A percentile compares a stretch with the other conserved stretches of the same genome.
Conservation (phyloP, 2,888 invertebrate genomes). For the Thereva unica region DNA sequence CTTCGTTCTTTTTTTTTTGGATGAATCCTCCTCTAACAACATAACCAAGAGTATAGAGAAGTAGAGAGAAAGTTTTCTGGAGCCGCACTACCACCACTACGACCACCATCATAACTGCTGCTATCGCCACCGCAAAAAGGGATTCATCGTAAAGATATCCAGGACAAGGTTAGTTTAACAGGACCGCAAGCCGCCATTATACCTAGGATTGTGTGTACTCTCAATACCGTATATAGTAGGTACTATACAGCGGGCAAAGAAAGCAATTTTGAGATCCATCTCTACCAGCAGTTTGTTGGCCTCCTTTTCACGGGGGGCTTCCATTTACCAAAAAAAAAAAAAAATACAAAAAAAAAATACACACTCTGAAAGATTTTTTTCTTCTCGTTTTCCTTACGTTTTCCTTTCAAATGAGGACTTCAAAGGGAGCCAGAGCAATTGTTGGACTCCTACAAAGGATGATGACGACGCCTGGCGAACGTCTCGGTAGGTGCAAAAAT, state of each 20-base stretch:
- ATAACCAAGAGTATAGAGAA: not conserved
- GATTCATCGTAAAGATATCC: no score
- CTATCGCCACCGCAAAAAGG: no score
- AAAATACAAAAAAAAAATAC: not conserved
- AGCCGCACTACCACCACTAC: no score
- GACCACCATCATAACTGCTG: no score
- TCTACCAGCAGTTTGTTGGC: no score
- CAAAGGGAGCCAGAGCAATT: conserved; percentile 6
- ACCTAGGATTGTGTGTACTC: no score
- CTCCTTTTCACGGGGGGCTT: not conserved
- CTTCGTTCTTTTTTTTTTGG: not conserved
- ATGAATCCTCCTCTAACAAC: not conserved
- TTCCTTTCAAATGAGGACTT: conserved; percentile 1
- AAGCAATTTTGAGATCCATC: no score
- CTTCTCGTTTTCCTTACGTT: not conserved
- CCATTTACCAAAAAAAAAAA: not conserved
- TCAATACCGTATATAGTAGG: no score
- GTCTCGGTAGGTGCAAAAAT: not conserved
- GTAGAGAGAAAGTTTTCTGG: not conserved
- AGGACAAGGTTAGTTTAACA: no score
- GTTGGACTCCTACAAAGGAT: conserved; percentile 1
- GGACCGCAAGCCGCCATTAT: no score
- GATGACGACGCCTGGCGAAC: not conserved
- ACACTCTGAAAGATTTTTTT: not conserved
- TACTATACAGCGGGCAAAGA: no score